Evolutionary conservation across 2,888 invertebrate species (phyloP), one percentile per base, ranked within the genome.

Genomic region (Epinotia demarniana): DNA sequence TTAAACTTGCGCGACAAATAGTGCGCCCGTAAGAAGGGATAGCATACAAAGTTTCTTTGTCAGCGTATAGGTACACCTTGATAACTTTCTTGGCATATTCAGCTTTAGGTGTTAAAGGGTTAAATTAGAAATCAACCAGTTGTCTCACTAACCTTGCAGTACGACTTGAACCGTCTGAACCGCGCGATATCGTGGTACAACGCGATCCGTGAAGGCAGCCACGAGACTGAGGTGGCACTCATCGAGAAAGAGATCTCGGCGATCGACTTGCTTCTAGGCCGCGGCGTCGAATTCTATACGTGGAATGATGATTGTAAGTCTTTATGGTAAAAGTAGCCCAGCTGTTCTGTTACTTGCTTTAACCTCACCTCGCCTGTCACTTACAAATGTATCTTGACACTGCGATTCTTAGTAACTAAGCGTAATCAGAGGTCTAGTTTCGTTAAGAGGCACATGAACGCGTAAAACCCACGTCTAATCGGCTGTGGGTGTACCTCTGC

Each of bases 171-270:
- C 74, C 95, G 95, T 55, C 83, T 95, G 11, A 94, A 94, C 80
- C 94, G 96, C n/a, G 95, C 96, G n/a, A 95, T 96, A 6, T 94
- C 96, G 63, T 96, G 98, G 97, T 98, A 98, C 89, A 99, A 99
- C 86, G 96, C 96, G 78, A 96, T 98, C 61, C 95, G 96, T 67
- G 95, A 94, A 27, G 95, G 96, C n/a, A 96, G 97, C 39, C 95
- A 96, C 64, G 95, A 95, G 72, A 97, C 97, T 0, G 99, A 99
- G 89, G 96, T 95, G 77, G 95, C 96, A 23, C 94, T 99, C 55
- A 96, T 99, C 73, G 94, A 95, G 80, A 95, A 96, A 71, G 98
- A 98, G 89, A 94, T 99, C 77, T 93, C 94, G 1, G 94, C 94
- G n/a, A 96, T 98, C 71, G 97, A 98, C 85, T 82, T 88, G 1